Evolutionary conservation across 2,113 vertebrate species (phyloP).

Genomic region (Sebastes schlegelii): DNA sequence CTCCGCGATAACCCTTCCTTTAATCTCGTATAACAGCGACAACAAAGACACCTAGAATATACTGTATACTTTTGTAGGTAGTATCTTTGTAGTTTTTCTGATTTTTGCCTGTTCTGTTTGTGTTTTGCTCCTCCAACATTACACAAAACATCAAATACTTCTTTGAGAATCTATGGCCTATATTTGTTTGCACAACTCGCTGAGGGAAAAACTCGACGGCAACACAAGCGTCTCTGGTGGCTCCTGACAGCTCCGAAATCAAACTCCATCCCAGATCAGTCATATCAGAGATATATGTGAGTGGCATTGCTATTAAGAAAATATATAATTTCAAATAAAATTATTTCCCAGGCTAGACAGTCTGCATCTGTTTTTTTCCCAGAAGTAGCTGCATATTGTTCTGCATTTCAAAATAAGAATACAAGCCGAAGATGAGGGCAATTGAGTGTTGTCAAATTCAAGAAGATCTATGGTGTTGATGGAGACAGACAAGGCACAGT

Average conservation of each 20-base stretch:
- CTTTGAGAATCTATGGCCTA: slow-evolving; percentile 36
- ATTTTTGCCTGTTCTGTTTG: slow-evolving; percentile 30
- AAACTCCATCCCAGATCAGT: slow-evolving; percentile 47
- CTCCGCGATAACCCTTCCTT: slow-evolving; percentile 25
- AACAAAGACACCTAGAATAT: slow-evolving; percentile 37
- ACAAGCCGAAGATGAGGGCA: slow-evolving; percentile 57
- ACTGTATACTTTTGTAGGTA: slow-evolving; percentile 23
- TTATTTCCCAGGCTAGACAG: slow-evolving; percentile 44
- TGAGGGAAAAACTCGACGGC: neutral
- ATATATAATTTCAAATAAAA: slow-evolving; percentile 51
- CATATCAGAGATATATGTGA: slow-evolving; percentile 29
- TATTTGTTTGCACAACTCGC: slow-evolving; percentile 51
- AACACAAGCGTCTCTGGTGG: slow-evolving; percentile 15
- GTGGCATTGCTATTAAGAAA: slow-evolving; percentile 37
- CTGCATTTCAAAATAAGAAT: slow-evolving; percentile 58
- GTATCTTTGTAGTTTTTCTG: slow-evolving; percentile 27
- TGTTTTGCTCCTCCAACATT: slow-evolving; percentile 16
- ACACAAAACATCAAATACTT: slow-evolving; percentile 46
- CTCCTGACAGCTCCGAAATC: slow-evolving; percentile 49
- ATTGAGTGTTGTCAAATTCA: slow-evolving; percentile 74
- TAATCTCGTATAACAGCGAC: slow-evolving; percentile 39
- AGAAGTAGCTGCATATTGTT: slow-evolving; percentile 51
- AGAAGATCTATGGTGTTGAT: slow-evolving; percentile 65
- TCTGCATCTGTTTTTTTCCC: slow-evolving; percentile 47
- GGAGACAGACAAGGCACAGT: slow-evolving; percentile 26